These are phyloP conservation scores for Nestor notabilis DNA, from an alignment of 2,113 vertebrate genomes.

Conservation along the genomic window DNA sequence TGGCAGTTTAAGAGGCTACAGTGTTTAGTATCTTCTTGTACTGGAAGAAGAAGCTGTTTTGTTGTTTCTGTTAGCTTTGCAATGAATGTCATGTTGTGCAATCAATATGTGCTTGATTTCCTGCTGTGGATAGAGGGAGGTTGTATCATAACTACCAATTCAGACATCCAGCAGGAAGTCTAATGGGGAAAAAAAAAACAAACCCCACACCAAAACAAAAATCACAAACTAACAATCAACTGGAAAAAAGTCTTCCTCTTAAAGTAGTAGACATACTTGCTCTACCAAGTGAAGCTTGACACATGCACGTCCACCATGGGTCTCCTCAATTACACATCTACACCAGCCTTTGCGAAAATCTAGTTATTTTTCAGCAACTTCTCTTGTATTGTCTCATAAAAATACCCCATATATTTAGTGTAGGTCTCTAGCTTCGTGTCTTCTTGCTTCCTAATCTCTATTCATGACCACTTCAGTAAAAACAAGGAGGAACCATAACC, in stretches of 20 bases:
- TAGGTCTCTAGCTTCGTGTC: background rate
- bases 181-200: background rate
- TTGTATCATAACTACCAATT: background rate
- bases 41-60: background rate
- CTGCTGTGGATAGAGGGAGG: background rate
- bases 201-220: background rate
- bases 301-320: background rate
- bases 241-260: background rate
- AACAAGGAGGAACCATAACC: background rate
- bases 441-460: background rate
- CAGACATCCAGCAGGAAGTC: background rate
- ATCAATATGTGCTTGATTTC: conserved; percentile 22
- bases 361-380: background rate
- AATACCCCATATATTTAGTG: background rate
- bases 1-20: background rate
- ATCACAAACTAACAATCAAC: background rate
- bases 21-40: background rate
- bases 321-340: background rate
- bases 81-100: background rate
- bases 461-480: background rate
- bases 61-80: background rate
- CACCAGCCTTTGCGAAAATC: background rate
- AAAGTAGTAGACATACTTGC: background rate
- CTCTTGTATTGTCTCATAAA: background rate
- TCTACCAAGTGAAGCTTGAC: background rate